phyloP scores from a whole-genome alignment of 2,113 vertebrate genomes.

The Channa argus region DNA sequence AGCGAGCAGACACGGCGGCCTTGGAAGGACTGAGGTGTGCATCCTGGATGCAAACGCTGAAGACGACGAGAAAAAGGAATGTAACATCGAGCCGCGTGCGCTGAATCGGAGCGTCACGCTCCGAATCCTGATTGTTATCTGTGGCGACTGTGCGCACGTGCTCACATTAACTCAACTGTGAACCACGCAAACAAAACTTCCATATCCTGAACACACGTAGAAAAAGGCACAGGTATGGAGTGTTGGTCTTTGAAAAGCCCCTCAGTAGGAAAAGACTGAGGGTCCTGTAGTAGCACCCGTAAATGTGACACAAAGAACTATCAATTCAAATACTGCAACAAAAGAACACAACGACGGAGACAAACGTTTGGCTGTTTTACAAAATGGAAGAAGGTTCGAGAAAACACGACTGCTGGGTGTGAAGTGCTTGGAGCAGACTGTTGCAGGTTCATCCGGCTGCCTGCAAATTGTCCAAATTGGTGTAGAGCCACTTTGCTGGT shows the following conservation, averaged over 20 bases:
- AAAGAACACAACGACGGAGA: constrained; percentile 36
- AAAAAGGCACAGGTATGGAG: constrained; percentile 85
- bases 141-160: constrained; percentile 45
- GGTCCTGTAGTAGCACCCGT: constrained; percentile 79
- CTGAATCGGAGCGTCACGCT: constrained; percentile 40
- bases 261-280: constrained; percentile 59
- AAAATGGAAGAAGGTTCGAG: constrained; percentile 31
- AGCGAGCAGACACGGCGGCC: constrained; percentile 18
- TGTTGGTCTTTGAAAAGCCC: constrained; percentile 75
- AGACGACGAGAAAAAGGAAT: constrained; percentile 66
- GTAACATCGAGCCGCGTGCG: constrained; percentile 67
- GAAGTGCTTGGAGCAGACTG: constrained; percentile 67
- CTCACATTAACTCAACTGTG: not conserved
- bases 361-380: not conserved
- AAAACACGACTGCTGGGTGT: constrained; percentile 56
- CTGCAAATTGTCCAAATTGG: constrained; percentile 43
- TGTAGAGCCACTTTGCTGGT: constrained; percentile 58
- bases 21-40: constrained; percentile 46
- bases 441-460: constrained; percentile 22
- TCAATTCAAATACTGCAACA: constrained; percentile 57
- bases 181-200: constrained; percentile 51
- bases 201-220: constrained; percentile 75
- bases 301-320: constrained; percentile 64
- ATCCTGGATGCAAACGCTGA: constrained; percentile 59
- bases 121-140: constrained; percentile 64